Evolutionary conservation across 2,888 invertebrate species (phyloP), one percentile per base, ranked within the genome.

Genomic region (Himalopsyche kuldschensis): DNA sequence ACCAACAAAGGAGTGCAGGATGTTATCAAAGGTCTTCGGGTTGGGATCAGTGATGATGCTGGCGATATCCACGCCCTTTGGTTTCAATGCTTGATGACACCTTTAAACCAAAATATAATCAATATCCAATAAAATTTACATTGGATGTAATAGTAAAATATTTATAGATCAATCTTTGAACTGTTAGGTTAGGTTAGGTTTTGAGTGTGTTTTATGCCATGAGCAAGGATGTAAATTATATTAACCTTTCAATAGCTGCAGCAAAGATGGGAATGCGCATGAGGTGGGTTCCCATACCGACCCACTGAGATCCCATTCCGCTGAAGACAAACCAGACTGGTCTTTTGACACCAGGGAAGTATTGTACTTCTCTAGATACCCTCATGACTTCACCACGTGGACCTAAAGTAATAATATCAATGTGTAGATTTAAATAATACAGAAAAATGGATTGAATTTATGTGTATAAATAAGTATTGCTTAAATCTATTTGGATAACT

Each of bases 251-350:
- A 86, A 97, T 94, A 20, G 96, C 94, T 77, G 94, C 91, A 47
- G 93, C 92, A 89, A 97, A 97, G 3, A 93, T 90, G 0, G 96
- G 95, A 35, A 97, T 91, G 87, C 92, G 90, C 94, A 97, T 94
- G 77, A 97, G 92, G 55, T 94, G 92, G 11, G 92, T 90, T 4
- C 95, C 97, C 96, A 98, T 97, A 86, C 95, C 95, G 15, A 94
- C 90, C 97, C 97, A 97, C 88, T 97, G 97, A 0, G 96, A 95
- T 1, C 97, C 97, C 96, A 98, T 96, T 46, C 97, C 97, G 80
- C 97, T 96, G 91, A 97, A 98, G 69, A 97, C 94, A 90, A 96
- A 97, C 94, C 97, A 97, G 0, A 97, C 91, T 1, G 97, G 96
- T 0, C 95, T 92, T 81, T 92, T 92, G 0, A 92, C 90, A 0